These are phyloP conservation scores for Euleptes europaea DNA, from an alignment of 2,113 vertebrate species.

Conservation along the genomic window DNA sequence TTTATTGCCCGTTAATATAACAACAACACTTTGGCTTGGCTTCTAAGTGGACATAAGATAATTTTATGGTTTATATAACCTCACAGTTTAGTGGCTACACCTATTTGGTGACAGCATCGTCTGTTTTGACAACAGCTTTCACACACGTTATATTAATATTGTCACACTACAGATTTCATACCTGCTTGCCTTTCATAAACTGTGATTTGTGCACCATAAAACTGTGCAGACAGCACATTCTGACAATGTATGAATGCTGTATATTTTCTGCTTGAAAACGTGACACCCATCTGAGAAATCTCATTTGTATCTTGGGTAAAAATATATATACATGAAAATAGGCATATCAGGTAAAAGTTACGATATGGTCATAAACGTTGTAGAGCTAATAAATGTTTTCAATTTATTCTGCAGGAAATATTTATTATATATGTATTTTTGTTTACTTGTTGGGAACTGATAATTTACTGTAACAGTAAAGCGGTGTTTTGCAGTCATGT, in stretches of 20 bases:
- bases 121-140: not conserved
- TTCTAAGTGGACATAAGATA: not conserved
- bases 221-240: fast-evolving
- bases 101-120: not conserved
- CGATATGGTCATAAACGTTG: not conserved
- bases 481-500: not conserved
- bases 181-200: constrained; percentile 6
- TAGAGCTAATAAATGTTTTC: not conserved
- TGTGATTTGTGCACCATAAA: not conserved
- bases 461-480: not conserved
- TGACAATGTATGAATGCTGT: constrained; percentile 5
- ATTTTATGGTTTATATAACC: constrained; percentile 20
- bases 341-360: not conserved
- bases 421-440: not conserved
- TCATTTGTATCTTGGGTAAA: constrained; percentile 8
- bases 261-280: constrained; percentile 10
- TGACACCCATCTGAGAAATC: constrained; percentile 12
- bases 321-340: not conserved
- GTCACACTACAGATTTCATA: constrained; percentile 22
- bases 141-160: not conserved
- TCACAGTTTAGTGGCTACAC: not conserved
- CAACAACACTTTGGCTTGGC: constrained; percentile 2
- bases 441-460: not conserved
- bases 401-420: not conserved
- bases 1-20: constrained; percentile 15